Evolutionary conservation across 2,797 vertebrate genomes (phyloP), one percentile per base, ranked within the genome.

Genomic region (Pterois miles): DNA sequence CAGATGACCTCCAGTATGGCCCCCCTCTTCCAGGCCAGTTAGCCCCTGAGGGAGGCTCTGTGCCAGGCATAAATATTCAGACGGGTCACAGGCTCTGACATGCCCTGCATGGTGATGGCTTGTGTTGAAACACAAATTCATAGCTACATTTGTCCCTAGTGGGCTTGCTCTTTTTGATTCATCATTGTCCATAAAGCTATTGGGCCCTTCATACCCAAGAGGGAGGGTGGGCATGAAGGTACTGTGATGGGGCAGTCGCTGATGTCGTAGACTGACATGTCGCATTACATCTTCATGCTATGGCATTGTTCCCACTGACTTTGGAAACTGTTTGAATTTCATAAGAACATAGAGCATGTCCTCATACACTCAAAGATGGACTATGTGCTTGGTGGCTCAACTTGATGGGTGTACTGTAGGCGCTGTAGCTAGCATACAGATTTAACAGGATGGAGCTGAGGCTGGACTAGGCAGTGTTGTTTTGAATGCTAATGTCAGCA

Each of bases 31-130:
- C 76, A 48, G 78, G 75, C 80, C 22, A 0, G 74, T 65, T 66
- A 31, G 74, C 70, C 82, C 91, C 88, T 80, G 63, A 16, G 86
- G 90, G 83, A 83, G 83, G 74, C 76, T 79, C 78, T 71, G 60
- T 78, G 80, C 74, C 18, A 54, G 71, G 67, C 67, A 92, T 90
- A 88, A 83, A 91, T 93, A 92, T 90, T 91, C 84, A 87, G 79
- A 74, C 52, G 8, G 75, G 64, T 80, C 72, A 69, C 23, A 4
- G 75, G 48, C 73, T 72, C 81, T 74, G 75, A 84, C 80, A 71
- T 81, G 86, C 74, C 57, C 71, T 85, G 89, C 87, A 80, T 83
- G 76, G 70, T 53, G 80, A 86, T 86, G 76, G 75, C 81, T 80
- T 69, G 71, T 81, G 84, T 82, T 81, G 58, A 66, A 80, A 74